A percentile compares a stretch with the other conserved stretches of the same genome.
phyloP scores from a whole-genome alignment of 2,888 invertebrate genomes.

The Lottia scabra region DNA sequence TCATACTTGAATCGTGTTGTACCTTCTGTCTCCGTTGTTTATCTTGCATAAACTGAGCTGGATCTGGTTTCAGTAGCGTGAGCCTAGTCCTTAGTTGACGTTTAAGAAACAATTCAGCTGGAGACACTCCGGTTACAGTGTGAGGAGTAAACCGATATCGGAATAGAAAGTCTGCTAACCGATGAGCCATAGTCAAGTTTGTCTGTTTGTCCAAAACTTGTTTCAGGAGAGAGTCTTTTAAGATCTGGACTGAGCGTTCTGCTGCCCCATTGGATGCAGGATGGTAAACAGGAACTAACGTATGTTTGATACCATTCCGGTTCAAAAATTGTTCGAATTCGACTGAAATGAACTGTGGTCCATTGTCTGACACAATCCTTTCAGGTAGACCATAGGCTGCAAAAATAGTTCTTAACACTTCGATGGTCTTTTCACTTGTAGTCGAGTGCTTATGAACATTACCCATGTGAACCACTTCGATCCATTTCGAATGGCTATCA shows the following conservation, averaged over 20 bases:
- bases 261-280: slow-evolving; percentile 53
- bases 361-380: slow-evolving; percentile 61
- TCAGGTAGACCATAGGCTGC: slow-evolving; percentile 45
- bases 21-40: too few species aligned
- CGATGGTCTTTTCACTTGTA: slow-evolving; percentile 8
- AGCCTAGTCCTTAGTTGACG: neutral
- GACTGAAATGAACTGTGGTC: slow-evolving; percentile 47
- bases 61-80: neutral
- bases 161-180: neutral
- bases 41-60: too few species aligned
- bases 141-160: neutral
- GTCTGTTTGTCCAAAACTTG: neutral
- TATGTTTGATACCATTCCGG: slow-evolving; percentile 32
- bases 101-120: neutral
- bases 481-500: slow-evolving; percentile 44
- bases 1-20: too few species aligned
- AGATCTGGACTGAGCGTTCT: slow-evolving; percentile 33
- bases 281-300: slow-evolving; percentile 44
- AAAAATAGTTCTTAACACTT: slow-evolving; percentile 1
- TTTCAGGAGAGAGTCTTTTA: neutral
- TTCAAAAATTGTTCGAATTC: slow-evolving; percentile 44
- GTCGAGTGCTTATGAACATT: too few species aligned
- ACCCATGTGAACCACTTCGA: slow-evolving; percentile 22
- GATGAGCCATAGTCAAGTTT: neutral
- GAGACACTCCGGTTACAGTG: neutral